Conservation (phyloP, 2,888 invertebrate species). For the Nemurella pictetii region DNA sequence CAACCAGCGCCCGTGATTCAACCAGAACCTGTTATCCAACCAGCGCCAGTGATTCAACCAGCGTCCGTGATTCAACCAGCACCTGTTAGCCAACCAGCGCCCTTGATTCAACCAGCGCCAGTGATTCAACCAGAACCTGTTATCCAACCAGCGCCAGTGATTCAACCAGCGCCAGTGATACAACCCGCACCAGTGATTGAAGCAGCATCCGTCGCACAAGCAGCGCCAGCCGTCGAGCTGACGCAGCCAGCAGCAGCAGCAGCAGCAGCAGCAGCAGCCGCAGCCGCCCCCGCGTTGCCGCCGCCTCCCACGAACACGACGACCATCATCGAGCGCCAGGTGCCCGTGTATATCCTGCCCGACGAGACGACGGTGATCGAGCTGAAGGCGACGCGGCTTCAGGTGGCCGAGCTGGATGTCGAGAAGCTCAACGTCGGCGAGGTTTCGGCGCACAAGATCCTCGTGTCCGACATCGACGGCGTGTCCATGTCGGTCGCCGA, state of each 20-base stretch:
- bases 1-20: too few relatives aligned
- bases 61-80: too few relatives aligned
- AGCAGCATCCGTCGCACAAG: neutral
- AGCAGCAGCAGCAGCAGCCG: conserved; percentile 2
- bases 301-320: conserved; percentile 41
- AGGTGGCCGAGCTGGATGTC: conserved; percentile 76
- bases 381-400: conserved; percentile 63
- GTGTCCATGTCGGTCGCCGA: conserved; percentile 72
- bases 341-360: conserved; percentile 43
- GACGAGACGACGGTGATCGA: conserved; percentile 48
- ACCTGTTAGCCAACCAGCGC: too few relatives aligned
- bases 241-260: neutral
- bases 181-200: neutral
- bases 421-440: conserved; percentile 77
- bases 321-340: conserved; percentile 47
- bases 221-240: neutral
- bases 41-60: too few relatives aligned
- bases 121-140: too few relatives aligned
- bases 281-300: neutral
- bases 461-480: conserved; percentile 80
- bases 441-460: conserved; percentile 75
- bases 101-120: too few relatives aligned
- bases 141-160: too few relatives aligned
- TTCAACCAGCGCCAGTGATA: too few relatives aligned
- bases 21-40: too few relatives aligned